Base-by-base conservation (phyloP, 1,140 invertebrate species). In the Neodiprion virginianus region DNA sequence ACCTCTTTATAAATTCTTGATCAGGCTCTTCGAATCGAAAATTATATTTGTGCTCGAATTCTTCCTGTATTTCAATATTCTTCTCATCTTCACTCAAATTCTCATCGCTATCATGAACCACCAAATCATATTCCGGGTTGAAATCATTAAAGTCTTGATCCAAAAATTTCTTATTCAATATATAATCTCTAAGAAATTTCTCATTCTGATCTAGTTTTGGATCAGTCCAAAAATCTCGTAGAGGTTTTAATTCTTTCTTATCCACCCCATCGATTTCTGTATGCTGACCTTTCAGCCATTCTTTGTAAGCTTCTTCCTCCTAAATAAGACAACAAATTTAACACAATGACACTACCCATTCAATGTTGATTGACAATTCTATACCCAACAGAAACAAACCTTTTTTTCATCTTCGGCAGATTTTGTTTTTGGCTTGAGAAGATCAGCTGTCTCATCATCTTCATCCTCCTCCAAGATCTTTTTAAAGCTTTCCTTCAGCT, bases 21-120 rank as follows among this genome's bases (percentile, higher is more conserved):
- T 98, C 97, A 0, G 97, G 97, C 88, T 99, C 97, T 89, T 99
- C 97, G 88, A 95, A 99, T 79, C 98, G 91, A 86, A 98, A 98
- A 89, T 99, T 99, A 83, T 95, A 99, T 82, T 98, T 98, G 49
- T 96, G 91, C 83, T 99, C 98, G 90, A 98, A 99, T 86, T 95
- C 91, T 68, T 96, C 95, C 84, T 97, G 95, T 80, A 94, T 92
- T 78, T 95, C 92, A 14, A 96, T 89, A 76, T 92, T 91, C 77
- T 92, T 88, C 82, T 98, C 96, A 86, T 98, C 96, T 76, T 95
- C 96, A 1, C 94, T 95, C 72, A 96, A 87, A 76, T 93, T 92
- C 68, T 92, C 92, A 81, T 92, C 91, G 69, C 88, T 88, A 75
- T 94, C 92, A 75, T 94, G 91, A 47, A 94, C 87, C 75, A 93